Evolutionary conservation across 2,113 vertebrate genomes (phyloP).

Genomic region (Hippopotamus amphibius): DNA sequence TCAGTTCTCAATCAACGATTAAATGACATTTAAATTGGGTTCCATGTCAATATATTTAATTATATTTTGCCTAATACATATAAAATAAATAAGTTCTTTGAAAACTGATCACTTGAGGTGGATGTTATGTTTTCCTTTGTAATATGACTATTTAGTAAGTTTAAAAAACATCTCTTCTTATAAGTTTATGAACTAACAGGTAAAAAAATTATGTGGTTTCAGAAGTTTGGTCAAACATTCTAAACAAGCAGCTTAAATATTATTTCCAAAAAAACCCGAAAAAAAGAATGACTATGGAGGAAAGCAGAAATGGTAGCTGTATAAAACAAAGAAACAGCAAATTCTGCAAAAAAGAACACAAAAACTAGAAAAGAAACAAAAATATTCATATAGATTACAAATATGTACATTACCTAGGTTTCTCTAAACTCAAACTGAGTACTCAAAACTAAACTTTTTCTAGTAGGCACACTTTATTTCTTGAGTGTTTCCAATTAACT

Average conservation of each 20-base stretch:
- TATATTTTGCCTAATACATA: background rate
- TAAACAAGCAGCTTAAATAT: slow-evolving; percentile 40
- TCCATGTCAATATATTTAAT: background rate
- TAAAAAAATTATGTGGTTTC: slow-evolving; percentile 42
- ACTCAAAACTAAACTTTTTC: background rate
- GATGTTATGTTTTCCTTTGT: background rate
- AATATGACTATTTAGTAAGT: background rate
- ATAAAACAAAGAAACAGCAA: slow-evolving; percentile 62
- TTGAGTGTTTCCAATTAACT: slow-evolving; percentile 52
- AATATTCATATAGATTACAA: background rate
- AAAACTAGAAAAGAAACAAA: slow-evolving; percentile 44
- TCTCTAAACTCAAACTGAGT: slow-evolving; percentile 50
- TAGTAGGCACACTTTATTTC: slow-evolving; percentile 44
- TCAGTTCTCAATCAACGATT: slow-evolving; percentile 12
- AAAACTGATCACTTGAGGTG: background rate
- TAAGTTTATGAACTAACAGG: slow-evolving; percentile 4
- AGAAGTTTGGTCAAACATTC: slow-evolving; percentile 48
- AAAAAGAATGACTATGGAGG: slow-evolving; percentile 37
- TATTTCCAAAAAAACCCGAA: slow-evolving; percentile 58
- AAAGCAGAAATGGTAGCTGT: slow-evolving; percentile 44
- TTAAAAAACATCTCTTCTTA: slow-evolving; percentile 39
- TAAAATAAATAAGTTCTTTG: slow-evolving; percentile 8
- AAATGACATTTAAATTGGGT: background rate
- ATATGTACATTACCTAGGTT: slow-evolving; percentile 11
- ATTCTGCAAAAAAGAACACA: slow-evolving; percentile 50